These are phyloP conservation scores for Vesta saturnalis DNA, from an alignment of 2,888 invertebrate genomes.

Conservation along the genomic window DNA sequence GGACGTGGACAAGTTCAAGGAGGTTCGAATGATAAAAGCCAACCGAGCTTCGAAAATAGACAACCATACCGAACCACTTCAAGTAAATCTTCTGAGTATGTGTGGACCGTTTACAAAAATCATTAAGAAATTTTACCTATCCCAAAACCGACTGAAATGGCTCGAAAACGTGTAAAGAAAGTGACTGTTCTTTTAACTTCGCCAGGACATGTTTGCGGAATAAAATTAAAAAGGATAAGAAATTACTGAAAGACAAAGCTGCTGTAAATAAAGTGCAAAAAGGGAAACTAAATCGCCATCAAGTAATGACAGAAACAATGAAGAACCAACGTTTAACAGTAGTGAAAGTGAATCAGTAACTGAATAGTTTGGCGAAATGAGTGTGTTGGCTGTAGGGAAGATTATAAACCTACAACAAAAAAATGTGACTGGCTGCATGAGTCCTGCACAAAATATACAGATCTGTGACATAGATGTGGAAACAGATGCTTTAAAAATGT, in stretches of 20 bases:
- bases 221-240: background rate
- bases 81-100: background rate
- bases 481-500: background rate
- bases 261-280: background rate
- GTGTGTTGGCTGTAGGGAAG: too few relatives aligned
- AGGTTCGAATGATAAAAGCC: background rate
- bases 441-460: background rate
- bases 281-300: slow-evolving; percentile 3
- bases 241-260: background rate
- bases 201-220: background rate
- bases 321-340: background rate
- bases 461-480: background rate
- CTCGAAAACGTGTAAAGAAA: background rate
- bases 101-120: background rate
- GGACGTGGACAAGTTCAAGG: background rate
- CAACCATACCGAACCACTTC: background rate
- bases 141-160: background rate
- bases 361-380: too few relatives aligned
- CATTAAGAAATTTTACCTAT: background rate
- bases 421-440: too few relatives aligned
- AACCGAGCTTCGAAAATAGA: background rate
- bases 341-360: background rate
- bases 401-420: too few relatives aligned
- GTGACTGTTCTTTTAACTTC: background rate
- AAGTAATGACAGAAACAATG: background rate